Base-by-base conservation (phyloP, 2,888 invertebrate genomes). In the Amphipoea lucens region DNA sequence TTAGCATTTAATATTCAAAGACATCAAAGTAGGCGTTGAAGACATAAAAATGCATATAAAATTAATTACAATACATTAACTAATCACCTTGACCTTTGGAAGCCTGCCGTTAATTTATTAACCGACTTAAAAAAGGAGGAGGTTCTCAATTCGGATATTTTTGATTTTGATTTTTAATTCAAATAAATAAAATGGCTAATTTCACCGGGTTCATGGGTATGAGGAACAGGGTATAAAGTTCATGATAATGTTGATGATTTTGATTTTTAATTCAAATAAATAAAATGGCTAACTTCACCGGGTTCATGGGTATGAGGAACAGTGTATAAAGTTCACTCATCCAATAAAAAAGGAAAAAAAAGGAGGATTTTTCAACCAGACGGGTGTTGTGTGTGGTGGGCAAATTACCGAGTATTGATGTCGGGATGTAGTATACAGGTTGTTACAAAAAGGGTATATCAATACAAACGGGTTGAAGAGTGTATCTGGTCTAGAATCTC, bases 21-120 rank as follows among this genome's bases (percentile, higher is more conserved):
- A 68, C 71, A 63, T 76, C 81, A 67, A 85, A 78, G 63, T 4
- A 4, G 14, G 29, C 23, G 20, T 14, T 17, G 86, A 86, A 76
- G 29, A 69, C 81, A 29, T 83, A 85, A 74, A 85, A 83, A 83
- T 86, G 76, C 20, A 0, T 60, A 14, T 4, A n/a, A 69, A 71
- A 78, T 80, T 63, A 51, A 70, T 65, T 78, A 67, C 14, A 68
- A 20, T 68, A 67, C n/a, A 51, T 36, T 14, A 0, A 71, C 2
- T 45, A 48, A 40, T 29, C 23, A 70, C 48, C 4, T 45, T 54
- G 11, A n/a, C 60, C 71, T 54, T 72, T 57, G 48, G 12, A 79
- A 62, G 20, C 11, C 4, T 51, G n/a, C 3, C 4, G 17, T 23
- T 29, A 57, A 71, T 65, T 68, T 65, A 75, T 72, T 66, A 36